Evolutionary conservation across 2,888 invertebrate genomes (phyloP).

Genomic region (Sarcophaga variegata): DNA sequence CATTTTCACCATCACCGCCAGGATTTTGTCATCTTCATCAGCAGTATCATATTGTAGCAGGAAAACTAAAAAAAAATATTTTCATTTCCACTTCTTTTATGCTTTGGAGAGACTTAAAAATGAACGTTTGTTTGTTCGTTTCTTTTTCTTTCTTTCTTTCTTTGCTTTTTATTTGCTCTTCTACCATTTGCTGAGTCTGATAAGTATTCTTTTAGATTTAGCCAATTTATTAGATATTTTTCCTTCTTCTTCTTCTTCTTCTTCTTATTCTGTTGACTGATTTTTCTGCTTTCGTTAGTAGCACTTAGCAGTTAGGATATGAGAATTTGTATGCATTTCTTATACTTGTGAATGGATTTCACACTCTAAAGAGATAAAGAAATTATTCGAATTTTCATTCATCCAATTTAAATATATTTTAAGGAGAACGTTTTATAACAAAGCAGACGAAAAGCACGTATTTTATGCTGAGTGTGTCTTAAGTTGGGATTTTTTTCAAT

Average conservation of each 20-base stretch:
- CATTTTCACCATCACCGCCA: conserved; percentile 64
- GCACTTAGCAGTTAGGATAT: conserved; percentile 17
- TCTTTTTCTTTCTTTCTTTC: no score
- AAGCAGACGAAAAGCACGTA: no score
- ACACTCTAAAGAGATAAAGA: background rate
- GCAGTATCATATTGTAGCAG: conserved; percentile 22
- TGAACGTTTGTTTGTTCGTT: background rate
- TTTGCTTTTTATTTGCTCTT: no score
- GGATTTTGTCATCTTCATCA: conserved; percentile 53
- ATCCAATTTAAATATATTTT: background rate
- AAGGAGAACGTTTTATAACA: background rate
- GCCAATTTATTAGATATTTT: conserved; percentile 57
- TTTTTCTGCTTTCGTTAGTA: background rate
- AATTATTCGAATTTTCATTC: background rate
- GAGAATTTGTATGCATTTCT: conserved; percentile 13
- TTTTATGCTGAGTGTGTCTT: no score
- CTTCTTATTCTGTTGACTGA: background rate
- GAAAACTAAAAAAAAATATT: conserved; percentile 1
- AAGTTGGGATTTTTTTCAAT: no score
- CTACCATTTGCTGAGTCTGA: conserved; percentile 37
- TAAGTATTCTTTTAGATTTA: conserved; percentile 59
- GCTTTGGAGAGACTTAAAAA: background rate
- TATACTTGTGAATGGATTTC: background rate
- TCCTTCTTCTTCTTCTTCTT: conserved; percentile 23
- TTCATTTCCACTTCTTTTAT: conserved; percentile 27